Evolutionary conservation across 1,140 invertebrate species (phyloP), one percentile per base, ranked within the genome.

Genomic region (Micrasema minimum): DNA sequence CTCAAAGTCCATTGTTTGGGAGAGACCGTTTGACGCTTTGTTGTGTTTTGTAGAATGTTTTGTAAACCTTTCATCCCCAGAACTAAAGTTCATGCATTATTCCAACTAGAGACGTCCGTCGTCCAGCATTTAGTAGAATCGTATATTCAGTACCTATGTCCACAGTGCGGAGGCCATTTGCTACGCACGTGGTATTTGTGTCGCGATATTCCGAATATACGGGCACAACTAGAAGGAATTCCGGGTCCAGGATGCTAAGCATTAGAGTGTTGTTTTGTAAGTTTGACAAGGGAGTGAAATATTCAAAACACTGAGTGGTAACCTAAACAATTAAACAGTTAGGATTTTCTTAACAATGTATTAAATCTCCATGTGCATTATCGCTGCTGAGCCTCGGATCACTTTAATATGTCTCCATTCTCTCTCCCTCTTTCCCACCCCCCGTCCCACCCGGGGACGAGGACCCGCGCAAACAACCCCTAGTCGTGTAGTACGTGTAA

Each of bases 61-160:
- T 53, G 50, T 26, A 31, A 22, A n/a, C 35, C 55, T 38, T 59
- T 59, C 50, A 59, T 59, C 55, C 55, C 55, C 14, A 4, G 10
- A 16, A 31, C 14, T 10, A 35, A 38, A 38, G 10, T 41, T 59
- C 55, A 38, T 41, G 35, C 35, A 20, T 59, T 59, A 59, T 59
- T 59, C 35, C 14, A 41, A 7, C 35, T 20, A 59, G 55, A 31
- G 20, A 26, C n/a, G 11, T 1, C 14, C 46, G 16, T 20, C 10
- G 16, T 53, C 23, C 23, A 26, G 20, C 9, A 35, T 53, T 53
- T 31, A 14, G 50, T 22, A 22, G 22, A 53, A 53, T 26, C 20
- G 10, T 53, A 9, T 20, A 37, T 37, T 57, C 26, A 31, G 26
- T 31, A 31, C 7, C 26, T 31, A 31, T 2, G 7, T 31, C 26